Percentiles rank a stretch among this genome's conserved stretches.
Conservation (phyloP, 2,797 vertebrate genomes). For the Peromyscus aztecus region DNA sequence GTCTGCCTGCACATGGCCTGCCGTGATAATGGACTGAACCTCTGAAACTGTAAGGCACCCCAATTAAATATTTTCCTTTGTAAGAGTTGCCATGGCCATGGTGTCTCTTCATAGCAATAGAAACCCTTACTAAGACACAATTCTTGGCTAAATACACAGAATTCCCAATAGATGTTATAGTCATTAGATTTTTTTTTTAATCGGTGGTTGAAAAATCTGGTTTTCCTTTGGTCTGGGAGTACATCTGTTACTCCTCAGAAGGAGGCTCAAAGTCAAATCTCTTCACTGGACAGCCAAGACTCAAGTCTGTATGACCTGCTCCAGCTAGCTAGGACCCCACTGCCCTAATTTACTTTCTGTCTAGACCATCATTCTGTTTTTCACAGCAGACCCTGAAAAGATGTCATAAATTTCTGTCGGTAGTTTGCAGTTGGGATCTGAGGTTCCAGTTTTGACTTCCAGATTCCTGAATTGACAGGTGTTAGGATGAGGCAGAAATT, state of each 20-base stretch:
- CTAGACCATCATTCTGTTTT: conserved; percentile 6
- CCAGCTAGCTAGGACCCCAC: background rate
- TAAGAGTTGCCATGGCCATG: background rate
- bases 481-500: background rate
- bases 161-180: background rate
- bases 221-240: conserved; percentile 42
- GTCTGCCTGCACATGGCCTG: background rate
- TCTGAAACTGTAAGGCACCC: background rate
- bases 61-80: background rate
- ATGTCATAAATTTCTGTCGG: background rate
- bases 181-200: background rate
- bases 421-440: background rate
- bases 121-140: background rate
- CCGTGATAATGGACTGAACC: background rate
- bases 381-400: background rate
- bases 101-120: background rate
- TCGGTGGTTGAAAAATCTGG: background rate
- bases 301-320: background rate
- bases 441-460: background rate
- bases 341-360: background rate
- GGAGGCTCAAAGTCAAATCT: background rate
- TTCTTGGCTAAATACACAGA: background rate
- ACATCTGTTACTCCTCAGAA: background rate
- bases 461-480: background rate
- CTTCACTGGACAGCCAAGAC: background rate